A percentile compares a stretch with the other conserved stretches of the same genome.
Evolutionary conservation across 2,797 vertebrate species (phyloP).

Genomic region (Holocentrus rufus): DNA sequence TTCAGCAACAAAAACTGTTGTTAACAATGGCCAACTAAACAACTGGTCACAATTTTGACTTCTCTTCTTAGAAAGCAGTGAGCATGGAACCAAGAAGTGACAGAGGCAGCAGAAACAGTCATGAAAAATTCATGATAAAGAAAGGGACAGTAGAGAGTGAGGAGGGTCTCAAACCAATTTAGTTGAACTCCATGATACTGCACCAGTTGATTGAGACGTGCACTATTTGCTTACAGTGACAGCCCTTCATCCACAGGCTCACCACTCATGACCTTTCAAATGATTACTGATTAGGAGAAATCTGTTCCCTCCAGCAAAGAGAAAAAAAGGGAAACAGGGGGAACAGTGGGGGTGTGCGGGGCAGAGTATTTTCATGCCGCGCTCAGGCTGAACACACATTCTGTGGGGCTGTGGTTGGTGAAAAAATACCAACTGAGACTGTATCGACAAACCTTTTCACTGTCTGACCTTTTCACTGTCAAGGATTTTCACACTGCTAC

Average conservation of each 20-base stretch:
- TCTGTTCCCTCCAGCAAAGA: constrained; percentile 59
- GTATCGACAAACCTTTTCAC: background rate
- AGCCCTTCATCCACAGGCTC: constrained; percentile 60
- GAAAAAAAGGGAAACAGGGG: constrained; percentile 13
- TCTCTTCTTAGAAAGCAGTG: too few relatives aligned
- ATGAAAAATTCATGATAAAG: constrained; percentile 20
- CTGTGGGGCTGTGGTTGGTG: constrained; percentile 1
- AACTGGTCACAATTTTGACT: background rate
- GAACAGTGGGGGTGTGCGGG: constrained; percentile 42
- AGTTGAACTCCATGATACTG: constrained; percentile 41
- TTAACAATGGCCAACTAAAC: too few relatives aligned
- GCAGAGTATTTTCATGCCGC: constrained; percentile 51
- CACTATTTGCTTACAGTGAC: constrained; percentile 55
- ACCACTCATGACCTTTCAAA: constrained; percentile 71
- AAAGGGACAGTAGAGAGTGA: constrained; percentile 3
- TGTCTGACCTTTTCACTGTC: constrained; percentile 11
- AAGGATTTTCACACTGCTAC: constrained; percentile 8
- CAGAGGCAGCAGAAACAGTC: constrained; percentile 11
- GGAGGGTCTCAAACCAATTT: constrained; percentile 43
- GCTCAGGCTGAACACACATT: constrained; percentile 45
- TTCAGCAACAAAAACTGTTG: too few relatives aligned
- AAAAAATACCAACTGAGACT: too few relatives aligned
- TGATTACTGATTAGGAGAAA: constrained; percentile 74
- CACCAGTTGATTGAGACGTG: constrained; percentile 57
- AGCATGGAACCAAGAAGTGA: background rate